Base-by-base conservation (phyloP, 2,888 invertebrate species). In the Leistus spinibarbis region DNA sequence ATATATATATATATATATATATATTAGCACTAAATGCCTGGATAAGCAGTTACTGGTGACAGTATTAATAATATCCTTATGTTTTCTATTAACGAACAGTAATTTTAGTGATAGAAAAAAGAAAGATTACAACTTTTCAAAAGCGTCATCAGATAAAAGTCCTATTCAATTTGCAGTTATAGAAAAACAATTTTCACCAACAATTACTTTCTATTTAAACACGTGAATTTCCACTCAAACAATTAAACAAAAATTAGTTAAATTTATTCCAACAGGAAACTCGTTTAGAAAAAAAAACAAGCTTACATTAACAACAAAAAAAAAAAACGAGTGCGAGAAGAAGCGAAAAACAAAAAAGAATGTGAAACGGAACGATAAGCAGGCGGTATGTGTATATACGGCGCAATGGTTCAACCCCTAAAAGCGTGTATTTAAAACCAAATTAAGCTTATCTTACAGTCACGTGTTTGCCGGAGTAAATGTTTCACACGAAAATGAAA, bases 361-460 rank as follows among this genome's bases (percentile, higher is more conserved):
- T 10, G 40, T 40, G 13, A 10, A 7, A 7, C 40, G 5, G 40
- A 40, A 40, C 40, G 40, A 40, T 40, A 40, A 40, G 2, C 40
- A 40, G 40, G 13, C 40, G 13, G 40, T 60, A 20, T 60, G 9
- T 57, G 16, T 16, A 20, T 57, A 17, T 54, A 5, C 17, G 16
- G 63, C n/a, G 22, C 20, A 53, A 69, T 40, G 60, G 56, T 69
- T 62, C 27, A 60, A 19, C 20, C 65, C 27, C 64, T 65, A 56
- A 65, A 63, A 72, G 56, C 65, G 72, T 65, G 65, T 72, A 72
- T 72, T 72, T 72, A 72, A 72, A 72, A 72, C 53, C 65, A 72
- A 72, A 72, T 72, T 65, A 72, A 72, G 24, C 72, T 72, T 72
- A 72, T 72, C 72, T 54, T 53, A 16, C 13, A 22, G 60, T 60